Percentiles rank a stretch among this genome's conserved stretches.
phyloP scores from a whole-genome alignment of 2,113 vertebrate species.

The Semnopithecus entellus region DNA sequence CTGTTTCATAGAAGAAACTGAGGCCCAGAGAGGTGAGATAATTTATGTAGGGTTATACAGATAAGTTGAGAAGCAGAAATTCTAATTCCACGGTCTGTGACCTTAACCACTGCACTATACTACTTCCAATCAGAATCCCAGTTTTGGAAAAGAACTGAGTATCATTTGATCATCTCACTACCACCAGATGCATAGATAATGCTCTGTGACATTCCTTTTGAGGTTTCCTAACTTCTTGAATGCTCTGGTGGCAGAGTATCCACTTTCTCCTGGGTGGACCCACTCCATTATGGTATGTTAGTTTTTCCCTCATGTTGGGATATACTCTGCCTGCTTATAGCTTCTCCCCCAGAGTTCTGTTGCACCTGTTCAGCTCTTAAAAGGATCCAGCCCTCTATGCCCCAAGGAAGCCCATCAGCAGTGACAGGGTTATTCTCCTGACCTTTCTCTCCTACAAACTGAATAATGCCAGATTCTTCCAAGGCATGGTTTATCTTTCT shows the following conservation, averaged over 20 bases:
- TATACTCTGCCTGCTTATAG: background rate
- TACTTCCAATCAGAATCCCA: background rate
- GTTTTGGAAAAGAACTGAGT: background rate
- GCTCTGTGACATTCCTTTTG: background rate
- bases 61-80: background rate
- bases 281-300: background rate
- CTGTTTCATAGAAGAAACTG: background rate
- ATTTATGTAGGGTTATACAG: background rate
- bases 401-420: background rate
- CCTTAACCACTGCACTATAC: background rate
- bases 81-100: background rate
- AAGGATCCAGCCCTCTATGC: background rate
- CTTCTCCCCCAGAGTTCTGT: background rate
- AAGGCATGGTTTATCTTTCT: background rate
- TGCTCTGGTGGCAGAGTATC: background rate
- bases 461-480: background rate
- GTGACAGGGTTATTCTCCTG: background rate
- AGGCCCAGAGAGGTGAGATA: background rate
- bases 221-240: background rate
- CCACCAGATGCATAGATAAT: background rate
- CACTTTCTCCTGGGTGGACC: background rate
- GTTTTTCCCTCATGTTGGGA: background rate
- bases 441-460: background rate
- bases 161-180: background rate
- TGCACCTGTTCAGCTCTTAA: background rate